These are phyloP conservation scores for Colletes collaris DNA, from an alignment of 2,888 invertebrate genomes.

Conservation along the genomic window DNA sequence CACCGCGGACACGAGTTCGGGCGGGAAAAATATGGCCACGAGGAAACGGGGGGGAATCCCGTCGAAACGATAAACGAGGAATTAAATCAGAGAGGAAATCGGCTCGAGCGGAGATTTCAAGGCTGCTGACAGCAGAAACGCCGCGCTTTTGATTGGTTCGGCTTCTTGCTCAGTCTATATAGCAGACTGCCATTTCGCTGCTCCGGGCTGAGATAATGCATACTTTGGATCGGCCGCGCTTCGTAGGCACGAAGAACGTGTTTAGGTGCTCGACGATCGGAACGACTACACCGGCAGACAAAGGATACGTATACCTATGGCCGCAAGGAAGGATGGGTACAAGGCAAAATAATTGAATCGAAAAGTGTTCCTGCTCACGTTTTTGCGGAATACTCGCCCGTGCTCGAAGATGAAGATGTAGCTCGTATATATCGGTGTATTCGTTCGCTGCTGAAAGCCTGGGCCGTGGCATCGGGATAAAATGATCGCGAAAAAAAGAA, in stretches of 20 bases:
- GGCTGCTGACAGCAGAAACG: conserved; percentile 47
- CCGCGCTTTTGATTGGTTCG: conserved; percentile 46
- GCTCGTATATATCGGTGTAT: conserved; percentile 13
- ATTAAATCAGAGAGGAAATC: not conserved
- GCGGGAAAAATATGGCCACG: too few species aligned
- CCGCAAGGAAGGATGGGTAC: conserved; percentile 53
- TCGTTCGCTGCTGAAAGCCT: conserved; percentile 1
- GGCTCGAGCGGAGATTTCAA: conserved; percentile 10
- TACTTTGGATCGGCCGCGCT: conserved; percentile 62
- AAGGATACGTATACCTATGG: conserved; percentile 64
- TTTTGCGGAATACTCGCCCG: conserved; percentile 42
- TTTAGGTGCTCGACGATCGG: conserved; percentile 71
- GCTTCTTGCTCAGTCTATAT: conserved; percentile 35
- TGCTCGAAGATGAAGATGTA: conserved; percentile 47
- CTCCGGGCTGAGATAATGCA: conserved; percentile 66
- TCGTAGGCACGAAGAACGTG: conserved; percentile 69
- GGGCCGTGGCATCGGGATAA: conserved; percentile 1
- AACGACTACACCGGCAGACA: conserved; percentile 67
- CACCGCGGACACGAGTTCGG: too few species aligned
- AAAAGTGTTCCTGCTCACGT: conserved; percentile 56
- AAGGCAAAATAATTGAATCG: conserved; percentile 68
- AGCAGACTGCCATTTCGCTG: conserved; percentile 52
- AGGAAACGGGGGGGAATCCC: not conserved
- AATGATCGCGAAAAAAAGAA: not conserved
- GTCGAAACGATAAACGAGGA: not conserved